These are phyloP conservation scores for Noctua janthe DNA, from an alignment of 2,888 invertebrate species.

Conservation along the genomic window DNA sequence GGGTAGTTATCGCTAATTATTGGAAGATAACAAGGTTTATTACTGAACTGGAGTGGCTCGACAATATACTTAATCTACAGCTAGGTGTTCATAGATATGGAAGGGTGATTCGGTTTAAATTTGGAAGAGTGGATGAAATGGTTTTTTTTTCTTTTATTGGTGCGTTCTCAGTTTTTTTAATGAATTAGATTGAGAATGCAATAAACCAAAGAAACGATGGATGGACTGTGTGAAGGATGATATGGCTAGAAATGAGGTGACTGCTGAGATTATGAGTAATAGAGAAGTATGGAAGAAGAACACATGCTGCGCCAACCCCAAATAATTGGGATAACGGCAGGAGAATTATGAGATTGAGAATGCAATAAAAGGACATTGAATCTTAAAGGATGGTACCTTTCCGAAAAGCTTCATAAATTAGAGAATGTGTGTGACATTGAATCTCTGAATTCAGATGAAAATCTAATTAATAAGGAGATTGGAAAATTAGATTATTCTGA, in stretches of 20 bases:
- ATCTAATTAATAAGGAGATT: not conserved
- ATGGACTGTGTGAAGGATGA: too few relatives aligned
- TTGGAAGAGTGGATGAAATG: not conserved
- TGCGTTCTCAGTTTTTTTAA: not conserved
- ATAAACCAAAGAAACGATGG: not conserved
- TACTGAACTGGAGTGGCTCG: constrained; percentile 82
- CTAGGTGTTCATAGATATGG: constrained; percentile 65
- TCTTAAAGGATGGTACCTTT: not conserved
- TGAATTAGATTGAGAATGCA: not conserved
- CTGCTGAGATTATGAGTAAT: too few relatives aligned
- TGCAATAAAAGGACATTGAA: not conserved
- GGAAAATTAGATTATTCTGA: not conserved
- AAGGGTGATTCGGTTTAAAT: constrained; percentile 52
- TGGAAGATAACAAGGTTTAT: constrained; percentile 87
- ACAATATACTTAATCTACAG: constrained; percentile 76
- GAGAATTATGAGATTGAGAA: not conserved
- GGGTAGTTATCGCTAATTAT: constrained; percentile 89
- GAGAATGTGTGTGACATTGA: not conserved
- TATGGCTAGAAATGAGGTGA: too few relatives aligned
- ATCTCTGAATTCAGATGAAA: not conserved
- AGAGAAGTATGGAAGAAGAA: too few relatives aligned
- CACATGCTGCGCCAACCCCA: too few relatives aligned
- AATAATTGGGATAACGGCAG: too few relatives aligned
- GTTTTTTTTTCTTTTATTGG: not conserved
- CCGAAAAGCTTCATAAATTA: not conserved